Conservation (phyloP, 2,113 vertebrate genomes). For the Oenanthe melanoleuca region DNA sequence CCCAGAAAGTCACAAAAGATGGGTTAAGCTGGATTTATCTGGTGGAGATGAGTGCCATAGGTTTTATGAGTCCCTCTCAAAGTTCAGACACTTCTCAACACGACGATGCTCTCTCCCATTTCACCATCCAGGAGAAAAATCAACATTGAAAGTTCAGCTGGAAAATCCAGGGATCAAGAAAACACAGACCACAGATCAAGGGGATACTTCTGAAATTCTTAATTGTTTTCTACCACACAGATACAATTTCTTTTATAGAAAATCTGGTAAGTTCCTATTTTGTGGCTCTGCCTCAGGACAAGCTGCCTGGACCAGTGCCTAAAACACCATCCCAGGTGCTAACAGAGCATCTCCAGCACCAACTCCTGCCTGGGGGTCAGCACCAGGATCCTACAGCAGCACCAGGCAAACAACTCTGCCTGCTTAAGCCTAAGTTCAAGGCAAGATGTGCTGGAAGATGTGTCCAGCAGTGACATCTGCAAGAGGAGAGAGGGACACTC, state of each 20-base stretch:
- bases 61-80: neutral
- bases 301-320: neutral
- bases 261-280: neutral
- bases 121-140: neutral
- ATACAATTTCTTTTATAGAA: neutral
- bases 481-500: neutral
- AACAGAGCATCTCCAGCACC: neutral
- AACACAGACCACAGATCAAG: neutral
- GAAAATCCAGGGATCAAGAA: neutral
- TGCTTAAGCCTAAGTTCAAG: neutral
- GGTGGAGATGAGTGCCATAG: neutral
- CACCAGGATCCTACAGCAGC: neutral
- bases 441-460: neutral
- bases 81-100: neutral
- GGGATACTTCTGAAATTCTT: neutral
- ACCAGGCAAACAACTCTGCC: neutral
- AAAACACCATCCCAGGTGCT: neutral
- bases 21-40: neutral
- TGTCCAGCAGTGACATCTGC: neutral
- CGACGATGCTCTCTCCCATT: neutral
- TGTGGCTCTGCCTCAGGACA: neutral
- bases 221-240: neutral
- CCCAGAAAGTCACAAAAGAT: neutral
- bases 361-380: neutral
- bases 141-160: neutral